Conservation (phyloP, 2,888 invertebrate genomes). For the Scotopteryx bipunctaria region DNA sequence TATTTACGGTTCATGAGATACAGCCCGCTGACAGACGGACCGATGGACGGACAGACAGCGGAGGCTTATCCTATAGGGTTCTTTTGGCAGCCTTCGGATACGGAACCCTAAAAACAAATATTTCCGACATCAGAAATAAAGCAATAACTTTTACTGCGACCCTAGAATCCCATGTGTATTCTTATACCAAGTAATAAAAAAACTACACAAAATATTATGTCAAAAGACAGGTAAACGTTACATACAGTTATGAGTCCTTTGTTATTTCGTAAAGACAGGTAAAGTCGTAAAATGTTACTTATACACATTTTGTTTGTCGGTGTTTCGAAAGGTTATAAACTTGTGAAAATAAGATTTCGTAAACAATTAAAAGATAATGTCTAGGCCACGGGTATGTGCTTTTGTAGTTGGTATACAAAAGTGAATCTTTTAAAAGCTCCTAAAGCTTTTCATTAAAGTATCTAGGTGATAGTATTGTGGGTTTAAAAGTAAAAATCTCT, state of each 20-base stretch:
- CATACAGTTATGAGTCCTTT: constrained; percentile 20
- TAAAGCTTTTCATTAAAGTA: too few species aligned
- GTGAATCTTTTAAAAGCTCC: not conserved
- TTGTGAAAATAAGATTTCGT: constrained; percentile 18
- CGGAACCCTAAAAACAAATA: too few species aligned
- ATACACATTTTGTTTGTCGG: constrained; percentile 21
- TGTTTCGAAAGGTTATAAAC: constrained; percentile 9
- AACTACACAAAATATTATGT: constrained; percentile 20
- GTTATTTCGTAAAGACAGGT: constrained; percentile 20
- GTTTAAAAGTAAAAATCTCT: too few species aligned
- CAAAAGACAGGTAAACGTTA: constrained; percentile 27
- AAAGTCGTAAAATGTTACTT: constrained; percentile 17
- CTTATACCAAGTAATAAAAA: constrained; percentile 19
- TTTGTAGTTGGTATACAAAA: not conserved
- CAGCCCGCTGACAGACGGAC: too few species aligned
- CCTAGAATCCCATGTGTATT: constrained; percentile 29
- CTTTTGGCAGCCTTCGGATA: too few species aligned
- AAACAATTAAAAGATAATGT: constrained; percentile 14
- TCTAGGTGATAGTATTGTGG: too few species aligned
- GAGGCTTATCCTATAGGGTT: too few species aligned
- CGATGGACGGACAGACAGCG: too few species aligned
- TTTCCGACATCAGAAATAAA: constrained; percentile 30
- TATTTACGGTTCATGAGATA: too few species aligned
- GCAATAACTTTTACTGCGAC: constrained; percentile 26
- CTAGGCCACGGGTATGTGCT: too few species aligned